These are phyloP conservation scores for Lasius platythorax DNA, from an alignment of 2,888 invertebrate species.

Conservation along the genomic window DNA sequence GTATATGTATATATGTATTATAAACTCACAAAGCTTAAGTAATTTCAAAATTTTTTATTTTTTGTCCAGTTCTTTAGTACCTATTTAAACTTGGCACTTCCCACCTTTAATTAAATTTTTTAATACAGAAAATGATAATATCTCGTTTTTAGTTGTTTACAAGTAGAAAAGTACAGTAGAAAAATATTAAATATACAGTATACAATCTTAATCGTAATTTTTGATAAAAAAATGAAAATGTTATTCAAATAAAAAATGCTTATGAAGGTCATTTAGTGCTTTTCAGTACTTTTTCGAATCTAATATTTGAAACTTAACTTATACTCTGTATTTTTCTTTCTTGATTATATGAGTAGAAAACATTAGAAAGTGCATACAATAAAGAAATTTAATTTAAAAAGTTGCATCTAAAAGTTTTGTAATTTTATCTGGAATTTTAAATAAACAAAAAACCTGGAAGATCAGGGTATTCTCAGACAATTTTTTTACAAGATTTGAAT, in stretches of 20 bases:
- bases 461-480: neutral
- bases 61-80: constrained; percentile 15
- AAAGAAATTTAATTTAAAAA: neutral
- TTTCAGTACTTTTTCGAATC: neutral
- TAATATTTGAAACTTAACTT: neutral
- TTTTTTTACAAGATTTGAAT: neutral
- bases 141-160: neutral
- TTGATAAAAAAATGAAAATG: neutral
- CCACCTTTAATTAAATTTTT: neutral
- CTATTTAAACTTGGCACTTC: neutral
- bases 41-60: constrained; percentile 39
- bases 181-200: neutral
- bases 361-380: neutral
- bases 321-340: neutral
- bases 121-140: neutral
- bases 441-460: neutral
- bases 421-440: neutral
- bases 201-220: neutral
- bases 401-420: neutral
- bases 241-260: neutral
- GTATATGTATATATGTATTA: constrained; percentile 16
- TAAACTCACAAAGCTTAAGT: constrained; percentile 52
- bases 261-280: neutral
- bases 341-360: neutral
- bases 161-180: neutral